Conservation (phyloP, 2,113 vertebrate genomes). For the Albula goreensis region DNA sequence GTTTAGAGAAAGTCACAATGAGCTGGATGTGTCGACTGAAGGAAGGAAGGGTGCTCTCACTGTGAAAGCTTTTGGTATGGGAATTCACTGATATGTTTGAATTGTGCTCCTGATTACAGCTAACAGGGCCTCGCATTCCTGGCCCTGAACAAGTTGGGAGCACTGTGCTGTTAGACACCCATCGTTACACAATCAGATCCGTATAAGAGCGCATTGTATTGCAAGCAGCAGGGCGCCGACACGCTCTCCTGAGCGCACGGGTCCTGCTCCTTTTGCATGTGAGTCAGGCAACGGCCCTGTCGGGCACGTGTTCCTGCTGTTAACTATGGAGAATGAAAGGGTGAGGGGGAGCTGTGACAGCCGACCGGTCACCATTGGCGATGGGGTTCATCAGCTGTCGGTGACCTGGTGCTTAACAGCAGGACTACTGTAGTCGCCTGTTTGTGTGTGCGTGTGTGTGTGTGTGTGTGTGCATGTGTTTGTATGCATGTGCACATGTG, state of each 20-base stretch:
- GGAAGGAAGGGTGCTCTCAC: no score
- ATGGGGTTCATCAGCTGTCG: not conserved
- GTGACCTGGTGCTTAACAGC: not conserved
- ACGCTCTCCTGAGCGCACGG: not conserved
- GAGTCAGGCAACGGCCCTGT: not conserved
- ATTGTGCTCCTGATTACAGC: not conserved
- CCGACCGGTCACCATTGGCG: no score
- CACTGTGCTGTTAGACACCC: not conserved
- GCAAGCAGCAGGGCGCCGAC: not conserved
- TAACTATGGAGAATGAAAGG: not conserved
- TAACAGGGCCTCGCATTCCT: not conserved
- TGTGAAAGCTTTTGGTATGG: not conserved
- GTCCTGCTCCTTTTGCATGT: not conserved
- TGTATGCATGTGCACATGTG: no score
- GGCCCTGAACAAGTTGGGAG: not conserved
- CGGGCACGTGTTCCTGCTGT: not conserved
- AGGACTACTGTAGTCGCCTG: not conserved
- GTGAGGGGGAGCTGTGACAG: no score
- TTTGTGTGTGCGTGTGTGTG: not conserved
- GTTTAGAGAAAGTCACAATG: not conserved
- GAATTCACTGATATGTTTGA: conserved; percentile 1
- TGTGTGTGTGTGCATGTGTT: no score
- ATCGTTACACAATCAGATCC: not conserved
- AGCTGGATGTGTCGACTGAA: not conserved
- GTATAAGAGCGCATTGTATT: not conserved